These are phyloP conservation scores for Xyrauchen texanus DNA, from an alignment of 2,113 vertebrate genomes.

Conservation along the genomic window DNA sequence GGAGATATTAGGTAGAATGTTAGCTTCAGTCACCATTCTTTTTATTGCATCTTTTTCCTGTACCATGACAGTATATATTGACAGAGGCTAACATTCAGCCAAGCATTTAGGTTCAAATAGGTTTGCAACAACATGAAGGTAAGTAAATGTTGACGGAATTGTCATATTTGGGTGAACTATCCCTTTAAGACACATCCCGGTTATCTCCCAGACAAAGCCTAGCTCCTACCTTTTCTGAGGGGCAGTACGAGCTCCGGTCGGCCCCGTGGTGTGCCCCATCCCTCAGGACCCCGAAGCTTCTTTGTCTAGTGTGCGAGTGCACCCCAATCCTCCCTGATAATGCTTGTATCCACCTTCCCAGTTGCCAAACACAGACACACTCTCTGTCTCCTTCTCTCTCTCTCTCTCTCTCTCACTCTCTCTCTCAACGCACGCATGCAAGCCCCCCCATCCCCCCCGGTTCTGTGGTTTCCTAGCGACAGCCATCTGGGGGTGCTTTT, in stretches of 20 bases:
- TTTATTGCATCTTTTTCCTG: no score
- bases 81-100: no score
- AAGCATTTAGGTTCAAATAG: no score
- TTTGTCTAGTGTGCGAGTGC: slow-evolving; percentile 70
- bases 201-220: slow-evolving; percentile 69
- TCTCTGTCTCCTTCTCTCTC: slow-evolving; percentile 11
- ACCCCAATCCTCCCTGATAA: slow-evolving; percentile 46
- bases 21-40: no score
- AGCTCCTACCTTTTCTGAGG: slow-evolving; percentile 75
- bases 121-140: no score
- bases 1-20: no score
- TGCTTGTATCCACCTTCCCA: slow-evolving; percentile 45
- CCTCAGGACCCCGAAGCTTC: slow-evolving; percentile 73
- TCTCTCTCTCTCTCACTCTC: slow-evolving; percentile 47
- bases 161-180: no score
- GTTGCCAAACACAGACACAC: slow-evolving; percentile 38
- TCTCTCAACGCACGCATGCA: slow-evolving; percentile 63
- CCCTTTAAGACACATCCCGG: slow-evolving; percentile 3
- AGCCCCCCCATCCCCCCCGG: slow-evolving; percentile 71
- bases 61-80: no score
- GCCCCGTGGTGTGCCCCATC: slow-evolving; percentile 76
- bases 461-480: slow-evolving; percentile 81
- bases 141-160: no score
- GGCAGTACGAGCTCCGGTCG: slow-evolving; percentile 74
- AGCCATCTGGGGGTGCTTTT: slow-evolving; percentile 71